Evolutionary conservation across 2,113 vertebrate genomes (phyloP).

Genomic region (Mixornis gularis): DNA sequence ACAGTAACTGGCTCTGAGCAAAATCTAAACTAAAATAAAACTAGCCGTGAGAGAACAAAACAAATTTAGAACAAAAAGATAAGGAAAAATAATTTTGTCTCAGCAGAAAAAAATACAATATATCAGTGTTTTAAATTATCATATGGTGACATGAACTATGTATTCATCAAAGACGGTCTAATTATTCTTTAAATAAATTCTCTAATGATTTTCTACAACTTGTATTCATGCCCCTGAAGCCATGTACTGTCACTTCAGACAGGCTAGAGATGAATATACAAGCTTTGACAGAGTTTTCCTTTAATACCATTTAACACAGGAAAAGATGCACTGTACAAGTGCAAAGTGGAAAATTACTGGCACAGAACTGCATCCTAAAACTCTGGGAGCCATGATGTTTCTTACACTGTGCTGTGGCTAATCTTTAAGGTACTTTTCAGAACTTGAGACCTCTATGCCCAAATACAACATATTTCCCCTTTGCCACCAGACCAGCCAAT

Average conservation of each 20-base stretch:
- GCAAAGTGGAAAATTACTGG: neutral
- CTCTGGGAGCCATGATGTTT: neutral
- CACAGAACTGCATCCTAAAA: neutral
- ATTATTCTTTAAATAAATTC: neutral
- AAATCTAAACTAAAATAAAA: neutral
- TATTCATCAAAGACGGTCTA: neutral
- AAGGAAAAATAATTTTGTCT: neutral
- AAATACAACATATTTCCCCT: neutral
- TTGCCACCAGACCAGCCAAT: neutral
- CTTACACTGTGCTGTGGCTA: neutral
- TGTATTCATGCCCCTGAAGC: neutral
- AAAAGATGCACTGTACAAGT: neutral
- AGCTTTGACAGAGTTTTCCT: neutral
- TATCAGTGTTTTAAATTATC: neutral
- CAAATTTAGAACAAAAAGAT: neutral
- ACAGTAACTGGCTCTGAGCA: neutral
- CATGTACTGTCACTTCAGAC: neutral
- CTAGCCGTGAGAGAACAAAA: neutral
- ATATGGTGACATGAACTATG: neutral
- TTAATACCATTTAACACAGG: neutral
- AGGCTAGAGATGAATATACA: neutral
- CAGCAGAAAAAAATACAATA: neutral
- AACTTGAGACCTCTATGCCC: neutral
- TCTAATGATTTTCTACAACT: neutral
- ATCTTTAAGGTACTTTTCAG: neutral